Evolutionary conservation across 2,113 vertebrate species (phyloP).

Genomic region (Callipepla californica): DNA sequence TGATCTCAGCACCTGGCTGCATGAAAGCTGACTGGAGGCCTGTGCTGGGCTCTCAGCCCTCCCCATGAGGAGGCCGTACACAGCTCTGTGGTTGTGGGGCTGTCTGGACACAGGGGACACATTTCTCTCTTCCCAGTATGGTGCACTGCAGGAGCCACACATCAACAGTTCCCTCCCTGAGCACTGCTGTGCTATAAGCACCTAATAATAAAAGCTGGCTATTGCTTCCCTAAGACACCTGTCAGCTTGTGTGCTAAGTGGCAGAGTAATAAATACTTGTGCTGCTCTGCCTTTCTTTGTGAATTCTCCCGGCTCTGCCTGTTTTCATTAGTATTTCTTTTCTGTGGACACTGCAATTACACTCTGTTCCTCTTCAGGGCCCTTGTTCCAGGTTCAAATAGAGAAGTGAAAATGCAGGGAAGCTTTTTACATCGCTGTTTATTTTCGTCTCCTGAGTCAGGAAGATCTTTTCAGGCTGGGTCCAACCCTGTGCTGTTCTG

Average conservation of each 20-base stretch:
- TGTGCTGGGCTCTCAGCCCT: neutral
- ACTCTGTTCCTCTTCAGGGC: constrained; percentile 66
- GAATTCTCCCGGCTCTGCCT: constrained; percentile 40
- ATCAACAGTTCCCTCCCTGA: accelerated
- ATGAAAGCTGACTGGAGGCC: neutral
- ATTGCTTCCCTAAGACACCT: constrained; percentile 17
- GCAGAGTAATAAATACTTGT: constrained; percentile 43
- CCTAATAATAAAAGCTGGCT: constrained; percentile 12
- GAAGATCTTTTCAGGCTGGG: constrained; percentile 52
- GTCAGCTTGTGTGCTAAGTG: constrained; percentile 31
- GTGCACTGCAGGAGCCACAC: neutral
- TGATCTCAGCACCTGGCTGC: neutral
- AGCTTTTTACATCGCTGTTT: constrained; percentile 51
- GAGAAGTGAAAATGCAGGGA: constrained; percentile 54
- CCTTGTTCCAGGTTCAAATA: constrained; percentile 54
- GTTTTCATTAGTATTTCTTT: constrained; percentile 63
- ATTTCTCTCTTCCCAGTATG: neutral
- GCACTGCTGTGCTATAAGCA: neutral
- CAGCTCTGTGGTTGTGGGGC: neutral
- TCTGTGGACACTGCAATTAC: constrained; percentile 69
- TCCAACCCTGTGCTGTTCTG: neutral
- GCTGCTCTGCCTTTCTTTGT: constrained; percentile 33
- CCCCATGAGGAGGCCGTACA: accelerated
- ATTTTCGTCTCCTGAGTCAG: constrained; percentile 65
- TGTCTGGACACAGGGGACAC: neutral